A percentile compares a stretch with the other conserved stretches of the same genome.
Evolutionary conservation across 2,888 invertebrate species (phyloP).

Genomic region (Apodemia hepburni): DNA sequence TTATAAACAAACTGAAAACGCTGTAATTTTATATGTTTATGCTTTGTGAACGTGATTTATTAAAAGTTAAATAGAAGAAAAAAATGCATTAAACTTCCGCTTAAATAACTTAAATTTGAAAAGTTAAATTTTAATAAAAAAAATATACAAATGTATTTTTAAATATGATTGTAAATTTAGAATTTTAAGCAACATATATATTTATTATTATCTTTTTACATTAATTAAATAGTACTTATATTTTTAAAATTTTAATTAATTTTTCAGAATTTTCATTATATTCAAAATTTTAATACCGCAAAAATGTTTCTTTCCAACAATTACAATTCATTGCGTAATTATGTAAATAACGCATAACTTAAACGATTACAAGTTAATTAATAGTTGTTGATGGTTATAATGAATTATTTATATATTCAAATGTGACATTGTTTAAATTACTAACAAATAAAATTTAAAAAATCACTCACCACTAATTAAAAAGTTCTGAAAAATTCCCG

Average conservation of each 20-base stretch:
- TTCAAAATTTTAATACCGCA: too few relatives aligned
- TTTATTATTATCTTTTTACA: too few relatives aligned
- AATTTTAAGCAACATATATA: too few relatives aligned
- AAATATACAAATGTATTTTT: too few relatives aligned
- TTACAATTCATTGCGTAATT: neutral
- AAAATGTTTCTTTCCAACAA: too few relatives aligned
- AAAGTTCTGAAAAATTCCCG: conserved; percentile 10
- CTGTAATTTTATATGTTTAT: neutral
- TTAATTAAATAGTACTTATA: too few relatives aligned
- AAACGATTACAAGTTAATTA: neutral
- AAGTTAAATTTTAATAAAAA: too few relatives aligned
- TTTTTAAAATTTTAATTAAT: too few relatives aligned
- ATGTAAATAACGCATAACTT: neutral
- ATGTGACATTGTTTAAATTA: neutral
- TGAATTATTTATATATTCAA: neutral
- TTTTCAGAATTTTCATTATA: too few relatives aligned
- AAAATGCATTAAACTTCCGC: neutral
- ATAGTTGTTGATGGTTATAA: neutral
- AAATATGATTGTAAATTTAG: too few relatives aligned
- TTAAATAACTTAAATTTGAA: neutral
- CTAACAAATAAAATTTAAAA: neutral
- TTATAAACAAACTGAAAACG: conserved; percentile 6
- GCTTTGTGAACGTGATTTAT: neutral
- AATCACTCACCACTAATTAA: conserved; percentile 13
- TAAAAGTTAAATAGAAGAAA: neutral